Percentiles rank a stretch among this genome's conserved stretches.
These are phyloP conservation scores for Anoplolepis gracilipes DNA, from an alignment of 1,140 invertebrate genomes.

Conservation along the genomic window DNA sequence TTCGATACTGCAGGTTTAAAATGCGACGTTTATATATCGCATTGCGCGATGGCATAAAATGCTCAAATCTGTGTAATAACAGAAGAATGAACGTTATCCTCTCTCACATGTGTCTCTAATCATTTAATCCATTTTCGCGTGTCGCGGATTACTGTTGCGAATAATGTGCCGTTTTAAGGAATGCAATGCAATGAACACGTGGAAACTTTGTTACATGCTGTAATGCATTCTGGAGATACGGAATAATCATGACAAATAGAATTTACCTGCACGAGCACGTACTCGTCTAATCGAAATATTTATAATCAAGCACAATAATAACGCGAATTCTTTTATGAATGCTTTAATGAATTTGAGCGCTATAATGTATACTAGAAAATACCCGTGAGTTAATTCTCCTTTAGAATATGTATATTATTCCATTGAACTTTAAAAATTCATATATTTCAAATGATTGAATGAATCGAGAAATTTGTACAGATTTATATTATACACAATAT, in stretches of 20 bases:
- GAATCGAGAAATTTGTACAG: background rate
- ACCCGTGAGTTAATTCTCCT: background rate
- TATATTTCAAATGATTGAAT: background rate
- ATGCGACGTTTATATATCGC: background rate
- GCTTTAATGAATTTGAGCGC: background rate
- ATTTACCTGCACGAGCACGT: slow-evolving; percentile 52
- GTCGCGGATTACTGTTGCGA: slow-evolving; percentile 4
- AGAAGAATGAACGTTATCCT: slow-evolving; percentile 7
- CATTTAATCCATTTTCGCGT: slow-evolving; percentile 31
- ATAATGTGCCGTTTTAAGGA: slow-evolving; percentile 17
- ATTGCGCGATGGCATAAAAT: background rate
- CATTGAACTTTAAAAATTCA: background rate
- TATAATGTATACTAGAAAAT: background rate
- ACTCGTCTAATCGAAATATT: slow-evolving; percentile 9
- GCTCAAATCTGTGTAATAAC: background rate
- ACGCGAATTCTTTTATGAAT: slow-evolving; percentile 30
- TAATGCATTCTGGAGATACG: background rate
- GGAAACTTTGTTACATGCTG: background rate
- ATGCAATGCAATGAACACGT: background rate
- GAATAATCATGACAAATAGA: slow-evolving; percentile 16
- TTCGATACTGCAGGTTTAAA: background rate
- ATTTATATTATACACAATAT: background rate
- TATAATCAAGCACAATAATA: background rate
- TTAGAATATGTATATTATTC: background rate
- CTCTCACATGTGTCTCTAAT: slow-evolving; percentile 7